Base-by-base conservation (phyloP, 1,140 invertebrate species). In the Sinella curviseta region DNA sequence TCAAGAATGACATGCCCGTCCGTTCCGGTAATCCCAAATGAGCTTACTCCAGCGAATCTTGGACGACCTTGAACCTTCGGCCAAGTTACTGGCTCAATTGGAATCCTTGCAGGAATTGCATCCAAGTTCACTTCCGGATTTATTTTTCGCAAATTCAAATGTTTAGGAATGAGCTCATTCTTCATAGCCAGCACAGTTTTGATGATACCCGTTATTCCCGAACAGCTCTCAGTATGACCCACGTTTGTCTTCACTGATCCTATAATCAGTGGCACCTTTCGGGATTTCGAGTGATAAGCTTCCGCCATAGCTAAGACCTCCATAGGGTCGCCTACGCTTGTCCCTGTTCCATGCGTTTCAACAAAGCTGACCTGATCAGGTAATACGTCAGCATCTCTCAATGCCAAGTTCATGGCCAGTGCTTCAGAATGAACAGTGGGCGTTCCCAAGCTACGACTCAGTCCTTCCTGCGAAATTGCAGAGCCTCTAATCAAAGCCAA, bases 171-270 rank as follows among this genome's bases (percentile, higher is more conserved):
- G 24, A 12, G 4, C n/a, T 67, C 28, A 30, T 67, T 8, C n/a
- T 67, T 67, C 4, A 67, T 67, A 8, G 28, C 4, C 60, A 24
- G n/a, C 4, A 82, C 20, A 1, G 57, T n/a, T 35, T 80, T 82
- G 16, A 60, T 57, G 3, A 83, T 31, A 4, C 60, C 33, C n/a
- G n/a, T n/a, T n/a, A n/a, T n/a, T n/a, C n/a, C n/a, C n/a, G n/a
- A n/a, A n/a, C n/a, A n/a, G n/a, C 24, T 17, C 33, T 92, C 90
- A 31, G 90, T 86, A 79, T 92, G 91, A 0, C 91, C 91, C 88
- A 91, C 89, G 84, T 92, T 92, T 24, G 89, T 89, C 82, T 92
- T 92, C 16, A 90, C 89, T 90, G 89, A 17, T n/a, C n/a, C n/a
- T n/a, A n/a, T n/a, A n/a, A n/a, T n/a, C n/a, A n/a, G n/a, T n/a